Conservation (phyloP, 2,888 invertebrate genomes). For the Mamestra brassicae region DNA sequence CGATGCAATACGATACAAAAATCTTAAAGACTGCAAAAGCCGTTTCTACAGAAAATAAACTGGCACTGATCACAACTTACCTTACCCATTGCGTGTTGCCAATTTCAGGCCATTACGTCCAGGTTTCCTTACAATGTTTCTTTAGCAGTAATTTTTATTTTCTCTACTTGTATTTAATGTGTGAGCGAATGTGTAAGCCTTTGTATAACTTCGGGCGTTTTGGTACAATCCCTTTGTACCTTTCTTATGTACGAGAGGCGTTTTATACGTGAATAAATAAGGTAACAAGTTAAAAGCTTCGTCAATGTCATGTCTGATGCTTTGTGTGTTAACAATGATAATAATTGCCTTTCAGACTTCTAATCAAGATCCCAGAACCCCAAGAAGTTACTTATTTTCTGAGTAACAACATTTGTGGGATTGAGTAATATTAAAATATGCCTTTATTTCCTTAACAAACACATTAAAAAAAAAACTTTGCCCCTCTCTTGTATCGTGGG, state of each 20-base stretch:
- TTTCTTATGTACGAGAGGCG: slow-evolving; percentile 20
- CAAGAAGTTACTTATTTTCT: no score
- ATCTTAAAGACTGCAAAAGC: not conserved
- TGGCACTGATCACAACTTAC: not conserved
- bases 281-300: slow-evolving; percentile 21
- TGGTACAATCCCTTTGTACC: slow-evolving; percentile 25
- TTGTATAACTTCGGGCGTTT: slow-evolving; percentile 36
- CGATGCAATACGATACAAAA: no score
- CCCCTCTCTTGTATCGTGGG: no score
- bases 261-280: slow-evolving; percentile 26
- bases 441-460: no score
- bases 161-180: slow-evolving; percentile 6
- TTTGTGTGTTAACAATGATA: slow-evolving; percentile 5
- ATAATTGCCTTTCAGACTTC: not conserved
- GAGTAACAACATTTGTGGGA: no score
- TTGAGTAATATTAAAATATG: no score
- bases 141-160: slow-evolving; percentile 20
- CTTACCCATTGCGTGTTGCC: not conserved
- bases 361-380: no score
- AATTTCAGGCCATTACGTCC: not conserved
- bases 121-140: not conserved
- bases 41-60: not conserved
- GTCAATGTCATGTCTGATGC: slow-evolving; percentile 6
- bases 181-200: not conserved
- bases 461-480: no score